Evolutionary conservation across 2,113 vertebrate species (phyloP).

Genomic region (Solea solea): DNA sequence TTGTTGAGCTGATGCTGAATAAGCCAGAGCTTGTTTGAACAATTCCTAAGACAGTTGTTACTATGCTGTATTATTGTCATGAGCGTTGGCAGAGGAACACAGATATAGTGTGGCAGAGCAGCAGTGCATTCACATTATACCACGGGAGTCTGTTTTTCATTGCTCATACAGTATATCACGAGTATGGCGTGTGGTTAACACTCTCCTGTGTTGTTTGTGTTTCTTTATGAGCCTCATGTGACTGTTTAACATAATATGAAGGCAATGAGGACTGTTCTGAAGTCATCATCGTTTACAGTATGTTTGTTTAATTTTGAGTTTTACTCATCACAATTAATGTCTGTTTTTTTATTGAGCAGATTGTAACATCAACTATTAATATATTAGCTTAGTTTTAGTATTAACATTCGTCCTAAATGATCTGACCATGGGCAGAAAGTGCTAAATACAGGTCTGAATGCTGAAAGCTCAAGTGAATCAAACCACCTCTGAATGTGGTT

Average conservation of each 20-base stretch:
- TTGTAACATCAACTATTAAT: too few species aligned
- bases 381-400: too few species aligned
- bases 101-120: conserved; percentile 29
- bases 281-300: not conserved
- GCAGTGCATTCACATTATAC: not conserved
- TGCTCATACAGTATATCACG: conserved; percentile 12
- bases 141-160: conserved; percentile 36
- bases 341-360: too few species aligned
- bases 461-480: too few species aligned
- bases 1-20: conserved; percentile 39
- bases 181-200: conserved; percentile 10
- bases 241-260: not conserved
- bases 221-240: not conserved
- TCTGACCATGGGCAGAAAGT: too few species aligned
- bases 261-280: not conserved
- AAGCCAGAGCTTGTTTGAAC: conserved; percentile 31
- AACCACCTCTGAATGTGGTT: too few species aligned
- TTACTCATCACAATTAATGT: not conserved
- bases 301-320: not conserved
- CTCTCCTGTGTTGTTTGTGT: not conserved
- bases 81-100: conserved; percentile 25
- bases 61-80: conserved; percentile 23
- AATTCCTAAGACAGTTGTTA: conserved; percentile 24
- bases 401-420: too few species aligned
- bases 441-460: too few species aligned